phyloP scores from a whole-genome alignment of 2,797 vertebrate species.

The Argentina silus region DNA sequence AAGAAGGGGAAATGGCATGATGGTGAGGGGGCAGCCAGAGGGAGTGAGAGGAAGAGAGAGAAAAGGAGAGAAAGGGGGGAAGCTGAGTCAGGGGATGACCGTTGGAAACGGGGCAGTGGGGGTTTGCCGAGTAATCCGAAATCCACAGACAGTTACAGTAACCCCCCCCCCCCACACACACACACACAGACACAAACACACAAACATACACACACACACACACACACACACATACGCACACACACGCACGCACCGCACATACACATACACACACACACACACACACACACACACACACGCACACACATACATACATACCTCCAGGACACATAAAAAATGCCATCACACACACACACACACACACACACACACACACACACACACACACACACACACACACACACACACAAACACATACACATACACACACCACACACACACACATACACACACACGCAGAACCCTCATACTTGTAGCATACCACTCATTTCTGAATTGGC shows the following conservation, averaged over 20 bases:
- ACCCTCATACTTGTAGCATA: neutral
- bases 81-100: conserved; percentile 66
- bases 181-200: conserved; percentile 26
- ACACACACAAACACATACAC: too few relatives aligned
- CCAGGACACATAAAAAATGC: too few relatives aligned
- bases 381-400: too few relatives aligned
- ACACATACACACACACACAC: conserved; percentile 14
- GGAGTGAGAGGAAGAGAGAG: conserved; percentile 26
- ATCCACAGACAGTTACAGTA: conserved; percentile 66
- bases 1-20: conserved; percentile 46
- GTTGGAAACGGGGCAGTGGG: conserved; percentile 44
- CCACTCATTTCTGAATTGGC: neutral
- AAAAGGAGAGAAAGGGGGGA: conserved; percentile 36
- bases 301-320: conserved; percentile 17
- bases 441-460: neutral
- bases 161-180: conserved; percentile 61
- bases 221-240: conserved; percentile 21
- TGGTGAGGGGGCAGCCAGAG: conserved; percentile 25
- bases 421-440: neutral
- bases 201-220: conserved; percentile 24
- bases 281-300: conserved; percentile 7
- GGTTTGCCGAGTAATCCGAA: conserved; percentile 69
- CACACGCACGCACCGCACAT: conserved; percentile 27
- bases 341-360: too few relatives aligned
- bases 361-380: too few relatives aligned